Evolutionary conservation across 64 coral and sea anemone genomes (phyloP).

Genomic region (Montipora sp.): DNA sequence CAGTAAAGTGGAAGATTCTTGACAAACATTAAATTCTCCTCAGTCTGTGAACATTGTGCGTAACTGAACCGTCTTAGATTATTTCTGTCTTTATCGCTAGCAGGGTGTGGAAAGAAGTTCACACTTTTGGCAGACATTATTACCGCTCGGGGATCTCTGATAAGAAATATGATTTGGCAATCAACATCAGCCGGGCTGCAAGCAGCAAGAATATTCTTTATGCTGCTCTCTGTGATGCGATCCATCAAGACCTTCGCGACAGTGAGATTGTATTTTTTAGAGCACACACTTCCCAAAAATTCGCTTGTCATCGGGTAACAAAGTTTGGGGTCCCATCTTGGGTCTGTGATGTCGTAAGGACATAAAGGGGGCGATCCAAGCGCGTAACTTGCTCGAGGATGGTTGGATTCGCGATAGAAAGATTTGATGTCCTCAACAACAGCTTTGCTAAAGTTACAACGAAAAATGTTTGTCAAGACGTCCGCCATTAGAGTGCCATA

Average conservation of each 20-base stretch:
- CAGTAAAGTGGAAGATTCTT: conserved; percentile 2
- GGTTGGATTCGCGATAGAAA: conserved; percentile 22
- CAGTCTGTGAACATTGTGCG: background rate
- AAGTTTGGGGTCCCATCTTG: conserved; percentile 3
- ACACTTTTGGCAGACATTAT: conserved; percentile 7
- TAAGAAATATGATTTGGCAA: conserved; percentile 38
- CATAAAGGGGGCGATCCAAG: conserved; percentile 38
- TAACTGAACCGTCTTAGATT: background rate
- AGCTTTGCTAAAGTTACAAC: conserved; percentile 3
- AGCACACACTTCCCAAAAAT: background rate
- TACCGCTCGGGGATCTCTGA: conserved; percentile 16
- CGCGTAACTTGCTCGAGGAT: background rate
- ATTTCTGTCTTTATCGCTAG: background rate
- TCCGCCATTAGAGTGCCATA: conserved; percentile 9
- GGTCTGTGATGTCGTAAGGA: background rate
- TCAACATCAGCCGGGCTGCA: background rate
- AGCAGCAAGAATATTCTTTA: conserved; percentile 8
- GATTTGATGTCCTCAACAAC: conserved; percentile 1
- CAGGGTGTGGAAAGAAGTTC: background rate
- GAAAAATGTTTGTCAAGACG: background rate
- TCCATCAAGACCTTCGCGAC: conserved; percentile 3
- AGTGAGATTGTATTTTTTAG: background rate
- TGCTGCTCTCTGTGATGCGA: conserved; percentile 9
- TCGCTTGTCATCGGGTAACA: conserved; percentile 4
- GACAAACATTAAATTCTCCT: background rate